Evolutionary conservation across 2,113 vertebrate species (phyloP).

Genomic region (Lepisosteus osseus): DNA sequence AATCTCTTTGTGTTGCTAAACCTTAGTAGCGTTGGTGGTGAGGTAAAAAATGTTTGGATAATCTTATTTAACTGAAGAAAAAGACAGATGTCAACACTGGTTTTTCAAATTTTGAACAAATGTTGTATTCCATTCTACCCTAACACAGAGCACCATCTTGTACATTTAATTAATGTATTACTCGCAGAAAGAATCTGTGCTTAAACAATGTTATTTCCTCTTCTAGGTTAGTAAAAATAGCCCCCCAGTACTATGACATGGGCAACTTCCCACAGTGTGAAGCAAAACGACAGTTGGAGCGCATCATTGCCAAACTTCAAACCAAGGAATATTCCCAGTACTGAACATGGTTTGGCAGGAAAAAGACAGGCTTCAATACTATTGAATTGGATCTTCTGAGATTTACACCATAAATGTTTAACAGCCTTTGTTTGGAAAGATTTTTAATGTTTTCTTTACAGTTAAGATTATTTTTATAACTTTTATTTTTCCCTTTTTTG

Average conservation of each 20-base stretch:
- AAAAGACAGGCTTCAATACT: conserved; percentile 68
- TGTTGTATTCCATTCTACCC: too few species aligned
- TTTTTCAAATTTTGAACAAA: too few species aligned
- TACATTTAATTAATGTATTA: too few species aligned
- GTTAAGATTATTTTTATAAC: conserved; percentile 86
- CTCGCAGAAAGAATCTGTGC: too few species aligned
- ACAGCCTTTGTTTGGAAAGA: conserved; percentile 81
- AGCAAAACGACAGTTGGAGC: conserved; percentile 95
- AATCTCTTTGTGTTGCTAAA: too few species aligned
- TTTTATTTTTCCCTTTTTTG: conserved; percentile 66
- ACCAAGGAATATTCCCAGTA: conserved; percentile 95
- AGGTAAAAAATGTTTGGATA: too few species aligned
- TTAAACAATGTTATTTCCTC: conserved; percentile 24
- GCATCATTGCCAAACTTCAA: conserved; percentile 90
- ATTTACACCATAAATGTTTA: conserved; percentile 78
- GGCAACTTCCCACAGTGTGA: conserved; percentile 96
- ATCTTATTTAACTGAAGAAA: too few species aligned
- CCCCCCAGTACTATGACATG: conserved; percentile 96
- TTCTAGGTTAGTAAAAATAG: conserved; percentile 92
- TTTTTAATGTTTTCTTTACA: conserved; percentile 86
- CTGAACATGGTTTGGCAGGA: conserved; percentile 62
- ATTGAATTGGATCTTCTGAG: conserved; percentile 68
- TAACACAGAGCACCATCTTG: too few species aligned
- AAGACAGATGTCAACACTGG: too few species aligned
- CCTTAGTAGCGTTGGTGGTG: too few species aligned